Conservation (phyloP, 2,113 vertebrate genomes). For the Turnix velox region DNA sequence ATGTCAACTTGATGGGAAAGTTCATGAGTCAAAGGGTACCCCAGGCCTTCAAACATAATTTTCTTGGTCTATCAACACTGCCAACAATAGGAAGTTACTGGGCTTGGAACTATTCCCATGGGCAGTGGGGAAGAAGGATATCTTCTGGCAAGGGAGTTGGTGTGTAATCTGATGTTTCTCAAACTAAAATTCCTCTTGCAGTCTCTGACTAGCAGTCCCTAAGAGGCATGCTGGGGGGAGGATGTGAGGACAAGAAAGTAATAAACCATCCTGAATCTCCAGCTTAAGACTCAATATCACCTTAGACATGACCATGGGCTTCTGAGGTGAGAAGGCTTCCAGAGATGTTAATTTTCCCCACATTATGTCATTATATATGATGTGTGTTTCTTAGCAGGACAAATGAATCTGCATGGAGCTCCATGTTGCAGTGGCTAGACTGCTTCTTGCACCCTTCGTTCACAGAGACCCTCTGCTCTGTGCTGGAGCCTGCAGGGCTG, state of each 20-base stretch:
- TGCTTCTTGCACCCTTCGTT: not conserved
- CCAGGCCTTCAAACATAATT: not conserved
- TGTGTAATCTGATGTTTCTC: not conserved
- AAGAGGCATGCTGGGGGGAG: not conserved
- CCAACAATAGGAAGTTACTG: not conserved
- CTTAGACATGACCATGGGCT: not conserved
- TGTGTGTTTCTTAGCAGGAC: not conserved
- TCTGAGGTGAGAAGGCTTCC: not conserved
- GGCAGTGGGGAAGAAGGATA: not conserved
- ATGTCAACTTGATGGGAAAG: not conserved
- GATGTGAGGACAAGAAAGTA: not conserved
- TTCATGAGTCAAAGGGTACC: not conserved
- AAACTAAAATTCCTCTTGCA: not conserved
- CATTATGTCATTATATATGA: not conserved
- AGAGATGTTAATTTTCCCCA: not conserved
- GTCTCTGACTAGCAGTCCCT: not conserved
- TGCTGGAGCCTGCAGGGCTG: not conserved
- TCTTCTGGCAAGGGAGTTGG: not conserved
- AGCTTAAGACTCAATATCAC: not conserved
- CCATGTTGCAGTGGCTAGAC: not conserved
- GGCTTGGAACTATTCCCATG: not conserved
- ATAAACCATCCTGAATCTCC: not conserved
- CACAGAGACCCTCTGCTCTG: not conserved
- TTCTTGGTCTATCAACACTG: not conserved
- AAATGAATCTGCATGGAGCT: not conserved